Evolutionary conservation across 2,888 invertebrate genomes (phyloP).

Genomic region (Eristalis pertinax): DNA sequence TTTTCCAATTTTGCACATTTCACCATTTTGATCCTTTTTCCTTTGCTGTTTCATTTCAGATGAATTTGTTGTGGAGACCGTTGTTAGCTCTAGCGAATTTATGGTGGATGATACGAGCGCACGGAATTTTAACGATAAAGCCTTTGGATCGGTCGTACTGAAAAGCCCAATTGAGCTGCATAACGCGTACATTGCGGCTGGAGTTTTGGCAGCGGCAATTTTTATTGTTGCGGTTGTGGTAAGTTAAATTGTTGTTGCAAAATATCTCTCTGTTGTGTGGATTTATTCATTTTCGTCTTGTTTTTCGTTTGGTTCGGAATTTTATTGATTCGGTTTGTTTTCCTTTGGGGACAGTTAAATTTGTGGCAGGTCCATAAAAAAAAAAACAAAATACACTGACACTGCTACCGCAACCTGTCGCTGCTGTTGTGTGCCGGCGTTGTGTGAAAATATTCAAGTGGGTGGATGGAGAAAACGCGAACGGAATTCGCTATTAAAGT

Average conservation of each 20-base stretch:
- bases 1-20: conserved; percentile 20
- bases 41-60: conserved; percentile 81
- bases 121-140: conserved; percentile 81
- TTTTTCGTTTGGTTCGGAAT: conserved; percentile 2
- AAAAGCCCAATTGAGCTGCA: conserved; percentile 85
- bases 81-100: conserved; percentile 83
- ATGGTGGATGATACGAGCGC: conserved; percentile 81
- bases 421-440: neutral
- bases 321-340: conserved; percentile 19
- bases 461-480: neutral
- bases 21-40: conserved; percentile 2
- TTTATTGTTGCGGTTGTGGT: conserved; percentile 89
- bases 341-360: conserved; percentile 23
- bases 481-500: neutral
- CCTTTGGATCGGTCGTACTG: conserved; percentile 80
- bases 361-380: neutral
- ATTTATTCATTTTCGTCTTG: neutral
- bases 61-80: conserved; percentile 87
- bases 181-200: conserved; percentile 90
- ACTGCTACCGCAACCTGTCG: neutral
- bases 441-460: neutral
- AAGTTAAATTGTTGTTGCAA: conserved; percentile 77
- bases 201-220: conserved; percentile 88
- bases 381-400: too few relatives aligned
- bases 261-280: conserved; percentile 1